A percentile compares a stretch with the other conserved stretches of the same genome.
phyloP scores from a whole-genome alignment of 2,797 vertebrate genomes.

The Oreonectes daqikongensis region DNA sequence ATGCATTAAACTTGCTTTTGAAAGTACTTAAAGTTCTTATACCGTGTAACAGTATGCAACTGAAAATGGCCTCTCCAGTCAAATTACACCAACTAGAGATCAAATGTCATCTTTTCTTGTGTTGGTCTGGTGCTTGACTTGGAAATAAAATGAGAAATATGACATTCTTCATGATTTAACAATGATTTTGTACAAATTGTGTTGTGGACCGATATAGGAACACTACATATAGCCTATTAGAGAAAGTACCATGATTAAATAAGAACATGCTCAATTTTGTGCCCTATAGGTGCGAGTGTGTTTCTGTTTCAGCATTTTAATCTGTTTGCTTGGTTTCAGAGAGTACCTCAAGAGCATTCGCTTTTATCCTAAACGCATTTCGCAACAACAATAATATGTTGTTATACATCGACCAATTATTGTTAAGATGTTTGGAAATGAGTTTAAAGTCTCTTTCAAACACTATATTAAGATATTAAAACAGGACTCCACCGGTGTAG shows the following conservation, averaged over 20 bases:
- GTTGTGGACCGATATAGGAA: no score
- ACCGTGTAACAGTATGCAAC: not conserved
- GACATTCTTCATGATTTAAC: no score
- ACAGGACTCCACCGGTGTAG: not conserved
- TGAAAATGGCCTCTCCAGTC: not conserved
- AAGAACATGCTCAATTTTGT: slow-evolving; percentile 19
- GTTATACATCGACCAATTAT: slow-evolving; percentile 19
- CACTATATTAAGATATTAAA: not conserved
- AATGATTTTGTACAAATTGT: no score
- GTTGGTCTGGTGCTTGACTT: not conserved
- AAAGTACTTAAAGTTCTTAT: not conserved
- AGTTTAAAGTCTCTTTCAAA: not conserved
- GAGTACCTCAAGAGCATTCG: slow-evolving; percentile 24
- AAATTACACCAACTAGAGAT: not conserved
- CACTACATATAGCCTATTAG: no score
- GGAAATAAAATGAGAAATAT: no score
- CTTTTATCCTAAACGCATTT: slow-evolving; percentile 32
- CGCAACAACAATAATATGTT: not conserved
- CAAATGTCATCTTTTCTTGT: not conserved
- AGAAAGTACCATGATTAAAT: slow-evolving; percentile 45
- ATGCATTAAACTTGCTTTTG: not conserved
- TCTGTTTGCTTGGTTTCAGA: slow-evolving; percentile 4
- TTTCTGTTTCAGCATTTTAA: slow-evolving; percentile 41
- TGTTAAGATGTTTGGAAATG: not conserved
- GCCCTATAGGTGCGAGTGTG: slow-evolving; percentile 27